Evolutionary conservation across 2,113 vertebrate genomes (phyloP).

Genomic region (Nesoenas mayeri): DNA sequence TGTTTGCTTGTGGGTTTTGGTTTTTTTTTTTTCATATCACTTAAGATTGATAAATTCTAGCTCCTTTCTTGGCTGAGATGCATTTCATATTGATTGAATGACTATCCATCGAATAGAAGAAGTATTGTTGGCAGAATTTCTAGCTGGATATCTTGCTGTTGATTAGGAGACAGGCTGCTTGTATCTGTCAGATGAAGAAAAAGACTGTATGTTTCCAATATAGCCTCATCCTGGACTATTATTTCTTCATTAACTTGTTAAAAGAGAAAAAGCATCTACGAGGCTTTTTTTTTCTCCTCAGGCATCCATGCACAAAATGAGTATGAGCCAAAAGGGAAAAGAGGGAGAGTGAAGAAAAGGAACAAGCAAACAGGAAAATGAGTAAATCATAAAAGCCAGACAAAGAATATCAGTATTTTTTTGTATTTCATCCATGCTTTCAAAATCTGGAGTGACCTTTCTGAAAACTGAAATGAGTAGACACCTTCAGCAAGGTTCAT

Average conservation of each 20-base stretch:
- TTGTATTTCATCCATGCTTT: background rate
- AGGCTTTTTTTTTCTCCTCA: background rate
- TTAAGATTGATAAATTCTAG: conserved; percentile 10
- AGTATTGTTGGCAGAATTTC: background rate
- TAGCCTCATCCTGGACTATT: conserved; percentile 7
- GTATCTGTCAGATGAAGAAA: conserved; percentile 23
- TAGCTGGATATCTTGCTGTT: background rate
- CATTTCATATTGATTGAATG: conserved; percentile 13
- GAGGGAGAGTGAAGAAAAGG: background rate
- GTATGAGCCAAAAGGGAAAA: conserved; percentile 20
- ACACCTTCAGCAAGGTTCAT: conserved; percentile 54
- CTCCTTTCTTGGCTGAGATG: background rate
- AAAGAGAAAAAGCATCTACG: background rate
- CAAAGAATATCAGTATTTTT: background rate
- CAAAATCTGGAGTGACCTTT: conserved; percentile 20
- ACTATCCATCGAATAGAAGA: background rate
- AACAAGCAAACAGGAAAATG: background rate
- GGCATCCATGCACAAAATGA: conserved; percentile 18
- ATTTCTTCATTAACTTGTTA: conserved; percentile 54
- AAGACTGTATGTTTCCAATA: background rate
- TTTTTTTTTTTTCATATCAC: background rate
- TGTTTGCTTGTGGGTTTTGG: background rate
- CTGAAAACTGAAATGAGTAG: conserved; percentile 23
- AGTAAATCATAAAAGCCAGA: background rate
- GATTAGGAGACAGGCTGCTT: conserved; percentile 5